A percentile compares a stretch with the other conserved stretches of the same genome.
Conservation (phyloP, 2,113 vertebrate genomes). For the Numenius arquata region DNA sequence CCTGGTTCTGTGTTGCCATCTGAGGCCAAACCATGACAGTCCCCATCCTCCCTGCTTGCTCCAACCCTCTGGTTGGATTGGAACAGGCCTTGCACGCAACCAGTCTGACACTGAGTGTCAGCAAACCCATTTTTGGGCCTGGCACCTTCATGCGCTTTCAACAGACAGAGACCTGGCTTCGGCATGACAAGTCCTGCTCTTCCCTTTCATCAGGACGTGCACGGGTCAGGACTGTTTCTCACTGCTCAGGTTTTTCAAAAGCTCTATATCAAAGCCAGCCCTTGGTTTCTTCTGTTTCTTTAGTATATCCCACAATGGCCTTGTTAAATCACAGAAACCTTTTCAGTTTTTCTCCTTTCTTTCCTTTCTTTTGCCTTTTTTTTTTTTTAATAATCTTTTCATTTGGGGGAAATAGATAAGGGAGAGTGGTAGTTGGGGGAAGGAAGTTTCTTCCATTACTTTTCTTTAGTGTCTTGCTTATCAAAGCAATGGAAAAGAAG, state of each 20-base stretch:
- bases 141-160: background rate
- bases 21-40: too few relatives aligned
- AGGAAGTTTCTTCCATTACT: background rate
- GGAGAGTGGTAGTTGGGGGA: background rate
- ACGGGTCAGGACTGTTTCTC: background rate
- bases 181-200: background rate
- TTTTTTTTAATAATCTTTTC: background rate
- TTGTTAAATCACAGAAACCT: conserved; percentile 24
- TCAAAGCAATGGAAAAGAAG: background rate
- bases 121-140: background rate
- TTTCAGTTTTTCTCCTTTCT: background rate
- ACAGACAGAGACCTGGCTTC: background rate
- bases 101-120: background rate
- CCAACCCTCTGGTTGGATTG: too few relatives aligned
- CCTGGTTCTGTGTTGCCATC: too few relatives aligned
- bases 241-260: conserved; percentile 15
- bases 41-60: background rate
- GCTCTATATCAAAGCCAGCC: conserved; percentile 30
- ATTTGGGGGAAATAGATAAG: background rate
- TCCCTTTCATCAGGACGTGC: background rate
- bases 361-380: background rate
- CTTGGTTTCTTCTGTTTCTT: background rate
- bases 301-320: conserved; percentile 1
- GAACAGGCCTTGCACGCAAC: background rate
- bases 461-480: background rate